phyloP scores from a whole-genome alignment of 2,113 vertebrate species.

The Hirundichthys speculiger region DNA sequence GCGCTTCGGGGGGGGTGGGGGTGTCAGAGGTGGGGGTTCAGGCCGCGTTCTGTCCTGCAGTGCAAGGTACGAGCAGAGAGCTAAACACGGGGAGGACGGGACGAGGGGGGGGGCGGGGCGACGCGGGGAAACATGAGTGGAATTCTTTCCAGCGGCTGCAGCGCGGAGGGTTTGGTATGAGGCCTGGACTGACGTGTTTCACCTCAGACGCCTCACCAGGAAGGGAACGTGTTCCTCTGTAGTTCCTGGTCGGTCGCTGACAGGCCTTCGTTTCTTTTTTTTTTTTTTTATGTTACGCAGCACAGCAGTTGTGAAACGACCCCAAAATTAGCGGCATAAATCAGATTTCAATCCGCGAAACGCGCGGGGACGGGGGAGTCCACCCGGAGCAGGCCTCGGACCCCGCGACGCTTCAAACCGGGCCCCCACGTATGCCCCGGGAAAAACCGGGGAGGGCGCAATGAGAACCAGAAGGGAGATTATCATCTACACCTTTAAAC shows the following conservation, averaged over 20 bases:
- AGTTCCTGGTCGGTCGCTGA: constrained; percentile 13
- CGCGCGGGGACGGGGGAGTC: no score
- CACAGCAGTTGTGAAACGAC: constrained; percentile 18
- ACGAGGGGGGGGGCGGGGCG: constrained; percentile 58
- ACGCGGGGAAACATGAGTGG: constrained; percentile 68
- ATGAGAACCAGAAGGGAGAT: constrained; percentile 52
- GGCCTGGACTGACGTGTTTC: constrained; percentile 47
- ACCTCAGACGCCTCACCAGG: constrained; percentile 33
- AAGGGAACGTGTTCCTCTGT: constrained; percentile 17
- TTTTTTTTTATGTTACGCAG: background rate
- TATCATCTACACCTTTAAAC: constrained; percentile 58
- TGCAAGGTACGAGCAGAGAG: constrained; percentile 61
- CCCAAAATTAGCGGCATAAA: constrained; percentile 7
- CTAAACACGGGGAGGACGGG: constrained; percentile 36
- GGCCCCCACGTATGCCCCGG: constrained; percentile 35
- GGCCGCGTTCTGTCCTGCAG: constrained; percentile 60
- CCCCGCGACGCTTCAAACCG: no score
- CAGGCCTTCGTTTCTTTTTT: background rate
- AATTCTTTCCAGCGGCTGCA: constrained; percentile 70
- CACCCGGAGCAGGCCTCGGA: no score
- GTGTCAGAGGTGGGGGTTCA: constrained; percentile 6
- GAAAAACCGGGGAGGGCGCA: constrained; percentile 18
- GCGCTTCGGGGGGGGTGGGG: constrained; percentile 16
- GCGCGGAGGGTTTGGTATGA: constrained; percentile 43
- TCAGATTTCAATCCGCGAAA: background rate